Evolutionary conservation across 2,113 vertebrate genomes (phyloP), one percentile per base, ranked within the genome.

Genomic region (Suricata suricatta): DNA sequence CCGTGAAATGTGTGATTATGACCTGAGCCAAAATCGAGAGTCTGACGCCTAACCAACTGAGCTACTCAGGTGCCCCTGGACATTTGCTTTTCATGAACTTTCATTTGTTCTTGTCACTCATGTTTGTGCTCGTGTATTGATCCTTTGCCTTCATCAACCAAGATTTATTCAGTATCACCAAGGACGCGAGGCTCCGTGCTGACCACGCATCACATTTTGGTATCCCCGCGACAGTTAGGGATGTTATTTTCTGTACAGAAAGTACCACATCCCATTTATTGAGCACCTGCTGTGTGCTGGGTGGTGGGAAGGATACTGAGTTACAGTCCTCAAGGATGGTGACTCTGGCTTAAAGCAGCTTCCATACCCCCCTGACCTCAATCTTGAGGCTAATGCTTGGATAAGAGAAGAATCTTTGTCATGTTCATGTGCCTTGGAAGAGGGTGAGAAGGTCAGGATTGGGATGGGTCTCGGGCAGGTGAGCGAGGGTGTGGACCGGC

Each of bases 151-250:
- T 77, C 68, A 31, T 10, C 72, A n/a, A 5, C 66, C 44, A 10
- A 21, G 68, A 12, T 19, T 41, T 15, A 2, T 33, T 79, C 16
- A 3, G 35, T 2, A 1, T 66, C 33, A 3, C 4, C 54, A 1
- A 0, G 23, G 44, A 21, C 0, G 0, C 19, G 0, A 25, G 89
- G 29, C 81, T 38, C 4, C 0, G 0, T 14, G 29, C 52, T 54
- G 17, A 11, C 7, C 2, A 0, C 17, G 3, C 50, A 50, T 90
- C 8, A 0, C n/a, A 0, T 50, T 92, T 82, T 31, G 7, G 38
- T 74, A 8, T 50, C 69, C 31, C 33, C 11, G 0, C 0, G 7
- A 21, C 60, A 1, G 0, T 60, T 27, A 44, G 63, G 17, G 72
- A 25, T 4, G 11, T 68, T 14, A 17, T 33, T 63, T 52, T 82